These are phyloP conservation scores for Zosterops pallidus DNA, from an alignment of 2,113 vertebrate species.

Conservation along the genomic window DNA sequence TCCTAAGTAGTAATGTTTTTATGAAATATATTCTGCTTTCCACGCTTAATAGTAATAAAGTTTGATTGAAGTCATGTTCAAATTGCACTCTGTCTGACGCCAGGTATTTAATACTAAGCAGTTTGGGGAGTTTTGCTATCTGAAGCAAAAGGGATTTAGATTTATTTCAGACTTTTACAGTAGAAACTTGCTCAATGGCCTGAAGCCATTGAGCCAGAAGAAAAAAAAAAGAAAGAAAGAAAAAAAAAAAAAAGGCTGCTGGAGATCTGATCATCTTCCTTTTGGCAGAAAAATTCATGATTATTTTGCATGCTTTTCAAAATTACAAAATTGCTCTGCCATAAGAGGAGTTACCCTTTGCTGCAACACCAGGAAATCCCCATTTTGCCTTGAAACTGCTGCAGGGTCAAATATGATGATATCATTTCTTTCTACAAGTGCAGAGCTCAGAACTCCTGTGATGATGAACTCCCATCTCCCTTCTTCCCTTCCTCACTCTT, in stretches of 20 bases:
- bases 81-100: conserved; percentile 20
- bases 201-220: background rate
- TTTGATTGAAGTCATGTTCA: conserved; percentile 48
- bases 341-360: background rate
- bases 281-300: background rate
- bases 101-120: conserved; percentile 60
- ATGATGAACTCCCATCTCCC: background rate
- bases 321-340: background rate
- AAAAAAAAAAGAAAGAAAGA: background rate
- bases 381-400: conserved; percentile 20
- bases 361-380: conserved; percentile 7
- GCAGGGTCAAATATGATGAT: background rate
- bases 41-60: conserved; percentile 20
- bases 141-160: conserved; percentile 35
- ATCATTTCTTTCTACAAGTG: background rate
- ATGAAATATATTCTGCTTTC: conserved; percentile 36
- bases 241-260: background rate
- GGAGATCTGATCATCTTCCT: conserved; percentile 2
- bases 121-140: conserved; percentile 21
- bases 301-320: background rate
- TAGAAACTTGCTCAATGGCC: background rate
- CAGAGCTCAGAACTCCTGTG: background rate
- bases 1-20: background rate
- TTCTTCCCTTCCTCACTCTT: background rate
- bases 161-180: conserved; percentile 43